These are phyloP conservation scores for Nixonia krombeini DNA, from an alignment of 1,140 invertebrate species.

Conservation along the genomic window DNA sequence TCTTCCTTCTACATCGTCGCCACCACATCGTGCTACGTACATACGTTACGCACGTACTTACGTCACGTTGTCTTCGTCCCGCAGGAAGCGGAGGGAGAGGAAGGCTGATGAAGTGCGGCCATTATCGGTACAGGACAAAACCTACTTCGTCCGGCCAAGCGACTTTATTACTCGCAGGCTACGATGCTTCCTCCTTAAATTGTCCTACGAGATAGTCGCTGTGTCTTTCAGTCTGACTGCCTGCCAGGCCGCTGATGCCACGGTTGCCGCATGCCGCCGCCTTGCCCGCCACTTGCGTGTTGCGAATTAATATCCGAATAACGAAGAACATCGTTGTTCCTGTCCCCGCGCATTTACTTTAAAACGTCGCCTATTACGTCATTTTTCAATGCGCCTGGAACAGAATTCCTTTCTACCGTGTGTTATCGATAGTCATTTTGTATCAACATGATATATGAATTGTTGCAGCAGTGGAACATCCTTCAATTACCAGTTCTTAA, in stretches of 20 bases:
- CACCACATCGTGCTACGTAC: slow-evolving; percentile 11
- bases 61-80: slow-evolving; percentile 47
- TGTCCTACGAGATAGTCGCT: slow-evolving; percentile 47
- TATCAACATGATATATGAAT: too few species aligned
- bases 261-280: slow-evolving; percentile 32
- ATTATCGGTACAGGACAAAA: slow-evolving; percentile 70
- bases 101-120: slow-evolving; percentile 67
- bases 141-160: slow-evolving; percentile 57
- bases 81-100: slow-evolving; percentile 50
- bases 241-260: slow-evolving; percentile 24
- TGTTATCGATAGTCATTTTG: too few species aligned
- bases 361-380: slow-evolving; percentile 21
- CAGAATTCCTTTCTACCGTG: too few species aligned
- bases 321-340: slow-evolving; percentile 47
- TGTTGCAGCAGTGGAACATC: too few species aligned
- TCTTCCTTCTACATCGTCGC: slow-evolving; percentile 3
- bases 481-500: too few species aligned
- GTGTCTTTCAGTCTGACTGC: slow-evolving; percentile 31
- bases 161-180: slow-evolving; percentile 68
- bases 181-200: slow-evolving; percentile 59
- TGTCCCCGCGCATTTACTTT: too few species aligned
- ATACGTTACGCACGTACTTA: slow-evolving; percentile 26
- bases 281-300: too few species aligned
- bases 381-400: too few species aligned
- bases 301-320: slow-evolving; percentile 50